A percentile compares a stretch with the other conserved stretches of the same genome.
Evolutionary conservation across 1,140 invertebrate species (phyloP).

Genomic region (Limonius californicus): DNA sequence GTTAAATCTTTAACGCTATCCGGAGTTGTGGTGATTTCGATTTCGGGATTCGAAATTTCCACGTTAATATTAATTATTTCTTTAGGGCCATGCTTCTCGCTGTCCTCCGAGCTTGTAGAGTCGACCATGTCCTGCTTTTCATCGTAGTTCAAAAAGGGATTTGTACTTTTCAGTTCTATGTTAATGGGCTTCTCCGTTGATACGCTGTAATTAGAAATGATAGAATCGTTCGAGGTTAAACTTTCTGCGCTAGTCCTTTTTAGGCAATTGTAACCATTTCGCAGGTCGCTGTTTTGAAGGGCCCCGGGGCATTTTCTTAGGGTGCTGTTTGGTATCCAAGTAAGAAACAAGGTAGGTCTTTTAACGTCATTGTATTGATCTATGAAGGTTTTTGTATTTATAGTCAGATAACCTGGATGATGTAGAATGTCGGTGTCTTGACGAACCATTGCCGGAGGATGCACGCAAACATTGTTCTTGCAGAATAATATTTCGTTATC

Average conservation of each 20-base stretch:
- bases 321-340: conserved; percentile 91
- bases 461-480: conserved; percentile 95
- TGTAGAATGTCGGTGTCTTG: conserved; percentile 79
- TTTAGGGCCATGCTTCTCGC: conserved; percentile 47
- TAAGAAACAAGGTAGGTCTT: conserved; percentile 79
- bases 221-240: conserved; percentile 42
- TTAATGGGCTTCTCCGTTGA: background rate
- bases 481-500: conserved; percentile 83
- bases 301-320: conserved; percentile 81
- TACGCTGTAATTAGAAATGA: conserved; percentile 20
- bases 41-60: conserved; percentile 60
- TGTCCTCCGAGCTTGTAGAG: conserved; percentile 36
- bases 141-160: conserved; percentile 44
- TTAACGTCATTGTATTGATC: conserved; percentile 67
- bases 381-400: conserved; percentile 71
- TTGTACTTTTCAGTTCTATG: conserved; percentile 42
- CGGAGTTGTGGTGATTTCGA: conserved; percentile 60
- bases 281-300: conserved; percentile 55
- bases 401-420: conserved; percentile 87
- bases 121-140: conserved; percentile 33
- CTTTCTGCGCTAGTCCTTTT: conserved; percentile 44
- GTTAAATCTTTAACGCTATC: conserved; percentile 49
- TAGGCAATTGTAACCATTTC: conserved; percentile 30
- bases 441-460: conserved; percentile 77
- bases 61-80: conserved; percentile 60